phyloP scores from a whole-genome alignment of 2,113 vertebrate species.

The Camelus dromedarius region DNA sequence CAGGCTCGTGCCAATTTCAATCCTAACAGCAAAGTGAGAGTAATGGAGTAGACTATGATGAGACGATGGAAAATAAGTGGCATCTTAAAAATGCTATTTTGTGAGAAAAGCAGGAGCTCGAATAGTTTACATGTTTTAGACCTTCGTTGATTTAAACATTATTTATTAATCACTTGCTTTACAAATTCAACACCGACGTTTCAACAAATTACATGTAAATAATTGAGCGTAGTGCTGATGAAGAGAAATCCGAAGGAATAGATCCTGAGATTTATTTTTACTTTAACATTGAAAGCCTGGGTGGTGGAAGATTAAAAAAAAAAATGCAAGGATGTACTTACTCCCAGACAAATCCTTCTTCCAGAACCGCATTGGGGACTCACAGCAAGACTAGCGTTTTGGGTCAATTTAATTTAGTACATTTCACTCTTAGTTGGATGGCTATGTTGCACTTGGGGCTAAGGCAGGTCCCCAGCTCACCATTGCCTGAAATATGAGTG shows the following conservation, averaged over 20 bases:
- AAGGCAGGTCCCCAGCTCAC: background rate
- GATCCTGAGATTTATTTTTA: background rate
- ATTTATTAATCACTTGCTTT: slow-evolving; percentile 41
- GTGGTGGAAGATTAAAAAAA: background rate
- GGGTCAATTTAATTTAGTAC: background rate
- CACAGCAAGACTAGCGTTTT: background rate
- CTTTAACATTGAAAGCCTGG: background rate
- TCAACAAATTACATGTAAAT: background rate
- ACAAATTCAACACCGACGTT: slow-evolving; percentile 2
- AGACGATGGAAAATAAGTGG: background rate
- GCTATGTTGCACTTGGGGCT: too few species aligned
- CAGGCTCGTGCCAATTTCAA: background rate
- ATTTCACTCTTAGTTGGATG: background rate
- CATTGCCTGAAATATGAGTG: background rate
- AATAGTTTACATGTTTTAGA: slow-evolving; percentile 20
- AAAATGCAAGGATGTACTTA: background rate
- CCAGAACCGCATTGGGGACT: background rate
- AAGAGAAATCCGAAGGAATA: background rate
- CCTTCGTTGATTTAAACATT: background rate
- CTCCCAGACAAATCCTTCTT: background rate
- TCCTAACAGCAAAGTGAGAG: background rate
- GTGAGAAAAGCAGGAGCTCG: background rate
- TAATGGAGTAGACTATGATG: background rate
- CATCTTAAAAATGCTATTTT: background rate
- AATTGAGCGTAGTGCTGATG: background rate